Conservation (phyloP, 2,797 vertebrate genomes). For the Chloroceryle amazona region DNA sequence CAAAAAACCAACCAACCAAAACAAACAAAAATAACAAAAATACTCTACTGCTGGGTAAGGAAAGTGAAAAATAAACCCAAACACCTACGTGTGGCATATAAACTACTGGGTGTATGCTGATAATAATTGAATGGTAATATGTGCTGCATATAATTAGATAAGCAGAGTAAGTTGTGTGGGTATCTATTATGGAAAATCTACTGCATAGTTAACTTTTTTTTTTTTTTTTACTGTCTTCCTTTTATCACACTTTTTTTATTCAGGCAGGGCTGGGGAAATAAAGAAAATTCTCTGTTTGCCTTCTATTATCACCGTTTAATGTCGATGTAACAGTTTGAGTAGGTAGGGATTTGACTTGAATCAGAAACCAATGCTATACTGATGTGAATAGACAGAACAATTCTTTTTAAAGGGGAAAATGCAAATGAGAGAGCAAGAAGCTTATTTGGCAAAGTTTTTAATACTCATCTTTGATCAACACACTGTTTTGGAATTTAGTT, state of each 20-base stretch:
- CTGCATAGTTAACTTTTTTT: not conserved
- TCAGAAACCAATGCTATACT: not conserved
- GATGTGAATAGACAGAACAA: rapidly evolving
- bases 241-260: not conserved
- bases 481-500: not conserved
- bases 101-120: not conserved
- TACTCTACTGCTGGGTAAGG: not conserved
- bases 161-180: not conserved
- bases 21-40: not conserved
- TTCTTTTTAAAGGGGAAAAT: not conserved
- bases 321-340: not conserved
- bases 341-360: not conserved
- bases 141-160: not conserved
- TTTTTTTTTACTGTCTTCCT: not conserved
- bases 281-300: not conserved
- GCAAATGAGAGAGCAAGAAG: not conserved
- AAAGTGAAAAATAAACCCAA: not conserved
- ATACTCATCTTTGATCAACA: not conserved
- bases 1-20: too few species aligned
- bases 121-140: not conserved
- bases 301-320: not conserved
- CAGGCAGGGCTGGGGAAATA: not conserved
- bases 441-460: not conserved
- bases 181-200: not conserved
- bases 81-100: not conserved